phyloP scores from a whole-genome alignment of 2,113 vertebrate species.

The Camelus dromedarius region DNA sequence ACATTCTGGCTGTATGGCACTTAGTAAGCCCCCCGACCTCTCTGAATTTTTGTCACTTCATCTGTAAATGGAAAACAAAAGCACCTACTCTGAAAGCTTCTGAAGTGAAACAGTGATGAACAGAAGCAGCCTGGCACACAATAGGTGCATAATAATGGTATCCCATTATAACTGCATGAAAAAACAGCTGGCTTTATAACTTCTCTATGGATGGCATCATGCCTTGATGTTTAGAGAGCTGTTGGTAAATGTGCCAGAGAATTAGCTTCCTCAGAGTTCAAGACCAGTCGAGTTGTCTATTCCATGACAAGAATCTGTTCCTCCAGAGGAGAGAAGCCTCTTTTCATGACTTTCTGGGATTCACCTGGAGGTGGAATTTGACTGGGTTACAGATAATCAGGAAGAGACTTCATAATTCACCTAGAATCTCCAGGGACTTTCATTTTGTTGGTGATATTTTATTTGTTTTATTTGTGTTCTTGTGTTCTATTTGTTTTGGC shows the following conservation, averaged over 20 bases:
- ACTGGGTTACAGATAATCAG: background rate
- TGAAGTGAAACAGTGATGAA: background rate
- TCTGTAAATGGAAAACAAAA: background rate
- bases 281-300: background rate
- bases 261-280: background rate
- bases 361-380: background rate
- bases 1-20: background rate
- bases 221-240: background rate
- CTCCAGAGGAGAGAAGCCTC: background rate
- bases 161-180: background rate
- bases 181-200: background rate
- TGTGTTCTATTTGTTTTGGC: background rate
- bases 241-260: background rate
- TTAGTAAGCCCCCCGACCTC: background rate
- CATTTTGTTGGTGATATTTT: background rate
- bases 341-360: background rate
- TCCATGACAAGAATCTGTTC: background rate
- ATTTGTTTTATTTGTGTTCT: background rate
- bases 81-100: background rate
- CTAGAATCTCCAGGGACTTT: background rate
- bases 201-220: background rate
- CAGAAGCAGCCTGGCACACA: background rate
- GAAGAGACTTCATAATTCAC: background rate
- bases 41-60: background rate
- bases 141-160: background rate